Evolutionary conservation across 2,888 invertebrate species (phyloP), one percentile per base, ranked within the genome.

Genomic region (Amphipyra tragopoginis): DNA sequence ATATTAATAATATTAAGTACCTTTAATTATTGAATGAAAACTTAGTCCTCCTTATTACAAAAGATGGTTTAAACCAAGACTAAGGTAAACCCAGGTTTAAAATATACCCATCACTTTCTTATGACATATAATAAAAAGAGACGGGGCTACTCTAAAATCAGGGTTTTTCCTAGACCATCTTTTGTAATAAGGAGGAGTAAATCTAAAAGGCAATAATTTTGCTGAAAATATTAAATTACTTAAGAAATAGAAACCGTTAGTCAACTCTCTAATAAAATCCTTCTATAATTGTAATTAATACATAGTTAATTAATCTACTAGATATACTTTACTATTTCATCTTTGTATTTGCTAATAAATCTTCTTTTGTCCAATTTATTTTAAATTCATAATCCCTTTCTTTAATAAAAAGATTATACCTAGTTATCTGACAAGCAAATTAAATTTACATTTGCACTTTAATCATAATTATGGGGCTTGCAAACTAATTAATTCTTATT

Each of bases 401-500:
- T 14, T 39, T 40, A 26, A 39, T 49, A 15, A 47, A 33, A 48
- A 49, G 8, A 9, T 36, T 13, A 45, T 9, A 14, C 11, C 11
- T 15, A 39, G 39, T 36, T 44, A 13, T 6, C 39, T n/a, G 45
- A 26, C 8, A 48, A 3, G 5, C 11, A 34, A 45, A 55, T 65
- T 50, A 0, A 47, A 55, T 65, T 51, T 39, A 47, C 14, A 36
- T 48, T 65, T 44, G 1, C 21, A 39, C 13, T 5, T 66, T 54
- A 10, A 66, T 65, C 34, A 65, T 44, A 57, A 44, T 57, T 44
- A 15, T 21, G 14, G 5, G 2, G 5, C 15, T 42, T 34, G 26
- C 2, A 13, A 42, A 65, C 26, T 44, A 53, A 58, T 58, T 74
- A 9, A 59, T 69, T 59, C 43, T 52, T 52, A 69, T 64, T 69